Conservation (phyloP, 2,797 vertebrate species). For the Jordanella pulchra region DNA sequence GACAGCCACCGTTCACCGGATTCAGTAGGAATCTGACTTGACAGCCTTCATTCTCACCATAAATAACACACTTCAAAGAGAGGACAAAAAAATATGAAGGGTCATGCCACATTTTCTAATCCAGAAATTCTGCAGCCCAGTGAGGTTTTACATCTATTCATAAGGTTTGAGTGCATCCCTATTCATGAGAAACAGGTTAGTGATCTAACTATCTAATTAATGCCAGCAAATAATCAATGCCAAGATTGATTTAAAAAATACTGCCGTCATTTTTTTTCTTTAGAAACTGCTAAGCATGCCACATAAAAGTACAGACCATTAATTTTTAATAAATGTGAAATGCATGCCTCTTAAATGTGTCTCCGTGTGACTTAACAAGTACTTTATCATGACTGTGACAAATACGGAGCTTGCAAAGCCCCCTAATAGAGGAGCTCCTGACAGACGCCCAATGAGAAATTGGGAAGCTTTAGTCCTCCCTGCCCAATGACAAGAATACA, state of each 20-base stretch:
- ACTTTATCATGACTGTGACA: slow-evolving; percentile 64
- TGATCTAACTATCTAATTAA: slow-evolving; percentile 40
- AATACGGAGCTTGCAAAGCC: slow-evolving; percentile 50
- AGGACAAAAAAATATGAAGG: slow-evolving; percentile 46
- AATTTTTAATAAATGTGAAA: slow-evolving; percentile 46
- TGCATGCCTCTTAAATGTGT: slow-evolving; percentile 46
- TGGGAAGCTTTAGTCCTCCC: slow-evolving; percentile 65
- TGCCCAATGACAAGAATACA: slow-evolving; percentile 76
- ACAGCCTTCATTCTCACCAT: slow-evolving; percentile 73
- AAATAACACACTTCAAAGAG: slow-evolving; percentile 73
- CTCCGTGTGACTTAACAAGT: slow-evolving; percentile 52
- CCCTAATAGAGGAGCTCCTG: slow-evolving; percentile 75
- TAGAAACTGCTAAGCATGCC: slow-evolving; percentile 24
- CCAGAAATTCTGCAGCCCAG: slow-evolving; percentile 20
- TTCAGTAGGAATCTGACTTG: slow-evolving; percentile 71
- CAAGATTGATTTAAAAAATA: slow-evolving; percentile 33
- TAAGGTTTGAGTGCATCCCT: slow-evolving; percentile 23
- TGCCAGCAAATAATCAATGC: slow-evolving; percentile 47
- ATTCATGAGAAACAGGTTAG: slow-evolving; percentile 21
- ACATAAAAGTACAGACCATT: slow-evolving; percentile 24
- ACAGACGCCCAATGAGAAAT: slow-evolving; percentile 78
- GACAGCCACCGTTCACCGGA: slow-evolving; percentile 65
- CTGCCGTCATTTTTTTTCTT: slow-evolving; percentile 5
- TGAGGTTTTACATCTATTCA: slow-evolving; percentile 42
- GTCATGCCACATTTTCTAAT: slow-evolving; percentile 56